Conservation (phyloP, 2,888 invertebrate species). For the Leptothorax acervorum region DNA sequence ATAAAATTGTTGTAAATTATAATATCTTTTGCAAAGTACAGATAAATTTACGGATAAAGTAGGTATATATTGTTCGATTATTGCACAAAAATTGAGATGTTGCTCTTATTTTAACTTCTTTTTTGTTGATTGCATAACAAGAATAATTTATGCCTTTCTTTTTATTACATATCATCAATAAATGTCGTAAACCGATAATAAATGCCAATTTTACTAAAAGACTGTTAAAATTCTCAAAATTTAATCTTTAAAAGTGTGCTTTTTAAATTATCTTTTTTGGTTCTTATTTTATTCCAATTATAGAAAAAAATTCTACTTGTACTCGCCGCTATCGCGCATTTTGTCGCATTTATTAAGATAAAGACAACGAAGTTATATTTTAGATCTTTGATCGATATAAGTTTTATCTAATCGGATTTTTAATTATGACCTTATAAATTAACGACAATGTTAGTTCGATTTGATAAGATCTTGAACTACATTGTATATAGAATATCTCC, state of each 20-base stretch:
- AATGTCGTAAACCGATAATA: background rate
- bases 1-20: constrained; percentile 3
- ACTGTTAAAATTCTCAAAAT: background rate
- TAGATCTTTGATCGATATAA: background rate
- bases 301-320: background rate
- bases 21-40: background rate
- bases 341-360: constrained; percentile 8
- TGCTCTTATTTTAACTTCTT: background rate
- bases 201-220: background rate
- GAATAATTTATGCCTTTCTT: background rate
- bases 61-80: background rate
- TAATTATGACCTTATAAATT: constrained; percentile 13
- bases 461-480: background rate
- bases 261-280: background rate
- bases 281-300: background rate
- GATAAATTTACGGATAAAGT: background rate
- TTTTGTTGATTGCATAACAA: background rate
- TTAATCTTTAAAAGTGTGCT: background rate
- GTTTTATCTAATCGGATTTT: constrained; percentile 18
- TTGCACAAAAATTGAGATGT: background rate
- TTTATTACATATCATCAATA: background rate
- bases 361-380: background rate
- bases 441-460: background rate
- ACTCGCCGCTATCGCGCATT: background rate
- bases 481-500: background rate